Evolutionary conservation across 2,888 invertebrate genomes (phyloP).

Genomic region (Pristionchus japonicus): DNA sequence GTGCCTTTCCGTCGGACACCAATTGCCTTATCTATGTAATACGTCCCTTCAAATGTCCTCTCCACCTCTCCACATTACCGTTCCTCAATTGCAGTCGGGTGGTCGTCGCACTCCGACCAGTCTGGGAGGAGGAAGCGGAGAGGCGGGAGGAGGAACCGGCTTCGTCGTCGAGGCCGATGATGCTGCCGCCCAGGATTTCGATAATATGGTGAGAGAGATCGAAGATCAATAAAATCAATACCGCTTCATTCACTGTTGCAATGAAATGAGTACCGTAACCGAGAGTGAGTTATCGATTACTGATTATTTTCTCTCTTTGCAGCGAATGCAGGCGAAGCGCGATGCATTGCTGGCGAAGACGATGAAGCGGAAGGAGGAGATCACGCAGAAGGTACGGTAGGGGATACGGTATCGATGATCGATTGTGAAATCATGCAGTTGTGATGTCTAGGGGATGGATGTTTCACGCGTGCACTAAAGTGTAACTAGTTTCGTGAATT

Average conservation of each 20-base stretch:
- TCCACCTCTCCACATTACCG: too few species aligned
- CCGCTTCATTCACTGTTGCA: neutral
- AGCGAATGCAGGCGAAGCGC: slow-evolving; percentile 69
- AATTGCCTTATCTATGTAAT: too few species aligned
- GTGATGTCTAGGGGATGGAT: neutral
- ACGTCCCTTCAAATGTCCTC: too few species aligned
- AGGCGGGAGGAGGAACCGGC: slow-evolving; percentile 29
- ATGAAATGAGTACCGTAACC: neutral
- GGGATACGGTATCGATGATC: neutral
- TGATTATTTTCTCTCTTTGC: slow-evolving; percentile 48
- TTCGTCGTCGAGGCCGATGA: slow-evolving; percentile 50
- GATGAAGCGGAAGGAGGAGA: slow-evolving; percentile 71
- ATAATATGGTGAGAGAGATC: slow-evolving; percentile 56
- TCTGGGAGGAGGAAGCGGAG: neutral
- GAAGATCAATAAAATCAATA: neutral
- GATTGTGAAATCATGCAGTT: too few species aligned
- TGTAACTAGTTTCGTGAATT: too few species aligned
- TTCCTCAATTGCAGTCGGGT: neutral
- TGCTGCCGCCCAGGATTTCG: slow-evolving; percentile 59
- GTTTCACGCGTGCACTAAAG: too few species aligned
- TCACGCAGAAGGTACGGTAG: slow-evolving; percentile 60
- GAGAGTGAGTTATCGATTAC: neutral
- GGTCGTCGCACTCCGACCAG: slow-evolving; percentile 10
- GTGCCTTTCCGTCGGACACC: too few species aligned
- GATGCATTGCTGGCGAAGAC: slow-evolving; percentile 71